Percentiles rank a stretch among this genome's conserved stretches.
Conservation (phyloP, 1,140 invertebrate species). For the Harpegnathos saltator region DNA sequence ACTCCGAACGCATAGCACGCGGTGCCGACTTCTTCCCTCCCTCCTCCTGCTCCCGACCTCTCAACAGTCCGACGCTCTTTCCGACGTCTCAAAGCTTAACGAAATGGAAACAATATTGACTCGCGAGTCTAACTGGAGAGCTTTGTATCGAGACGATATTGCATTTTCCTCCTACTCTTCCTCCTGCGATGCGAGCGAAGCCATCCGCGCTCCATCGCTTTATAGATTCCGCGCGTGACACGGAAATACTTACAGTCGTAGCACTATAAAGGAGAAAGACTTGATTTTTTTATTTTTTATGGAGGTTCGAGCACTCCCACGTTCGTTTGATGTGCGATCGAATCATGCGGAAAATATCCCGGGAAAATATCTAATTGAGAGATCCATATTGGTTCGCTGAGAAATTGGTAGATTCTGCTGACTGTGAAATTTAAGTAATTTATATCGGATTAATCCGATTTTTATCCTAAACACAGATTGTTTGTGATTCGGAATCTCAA, state of each 20-base stretch:
- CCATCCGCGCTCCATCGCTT: conserved; percentile 18
- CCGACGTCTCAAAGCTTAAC: conserved; percentile 49
- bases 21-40: neutral
- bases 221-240: conserved; percentile 32
- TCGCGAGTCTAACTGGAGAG: conserved; percentile 50
- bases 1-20: conserved; percentile 36
- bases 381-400: too few relatives aligned
- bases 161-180: neutral
- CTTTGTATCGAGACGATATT: conserved; percentile 58
- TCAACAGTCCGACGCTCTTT: neutral
- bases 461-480: too few relatives aligned
- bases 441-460: too few relatives aligned
- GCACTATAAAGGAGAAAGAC: neutral
- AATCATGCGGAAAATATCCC: too few relatives aligned
- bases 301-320: neutral
- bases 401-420: too few relatives aligned
- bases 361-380: too few relatives aligned
- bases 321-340: neutral
- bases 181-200: conserved; percentile 11
- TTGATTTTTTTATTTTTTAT: neutral
- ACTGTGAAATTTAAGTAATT: too few relatives aligned
- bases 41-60: neutral
- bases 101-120: conserved; percentile 60
- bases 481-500: too few relatives aligned
- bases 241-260: conserved; percentile 10